Evolutionary conservation across 2,888 invertebrate species (phyloP).

Genomic region (Muscina levida): DNA sequence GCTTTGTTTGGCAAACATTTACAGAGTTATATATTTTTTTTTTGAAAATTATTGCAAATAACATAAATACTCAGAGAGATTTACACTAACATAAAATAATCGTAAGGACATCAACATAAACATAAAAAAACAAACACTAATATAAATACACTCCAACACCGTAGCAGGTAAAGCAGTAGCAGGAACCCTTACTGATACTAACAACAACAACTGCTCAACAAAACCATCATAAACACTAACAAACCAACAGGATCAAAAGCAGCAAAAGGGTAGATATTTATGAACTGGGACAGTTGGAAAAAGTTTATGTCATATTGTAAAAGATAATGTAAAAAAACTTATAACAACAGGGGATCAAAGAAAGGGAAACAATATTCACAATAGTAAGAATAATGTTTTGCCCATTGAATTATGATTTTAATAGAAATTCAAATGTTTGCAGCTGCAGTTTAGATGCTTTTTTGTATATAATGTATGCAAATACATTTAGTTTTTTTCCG

Average conservation of each 20-base stretch:
- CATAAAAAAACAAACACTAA: conserved; percentile 3
- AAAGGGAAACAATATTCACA: too few relatives aligned
- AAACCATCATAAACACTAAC: neutral
- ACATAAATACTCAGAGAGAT: conserved; percentile 45
- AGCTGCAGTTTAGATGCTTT: too few relatives aligned
- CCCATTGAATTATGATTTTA: too few relatives aligned
- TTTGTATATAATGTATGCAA: too few relatives aligned
- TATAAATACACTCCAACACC: too few relatives aligned
- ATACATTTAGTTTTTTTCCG: too few relatives aligned
- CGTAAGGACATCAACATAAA: conserved; percentile 28
- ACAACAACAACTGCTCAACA: neutral
- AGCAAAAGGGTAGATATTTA: neutral
- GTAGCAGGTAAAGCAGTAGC: too few relatives aligned
- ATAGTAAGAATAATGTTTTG: neutral
- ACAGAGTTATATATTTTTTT: conserved; percentile 16
- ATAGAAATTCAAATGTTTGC: too few relatives aligned
- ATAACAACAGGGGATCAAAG: too few relatives aligned
- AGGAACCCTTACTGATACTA: conserved; percentile 4
- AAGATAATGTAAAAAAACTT: too few relatives aligned
- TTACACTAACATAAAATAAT: conserved; percentile 37
- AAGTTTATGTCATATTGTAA: neutral
- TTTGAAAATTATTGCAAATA: conserved; percentile 14
- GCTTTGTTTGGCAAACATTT: conserved; percentile 46
- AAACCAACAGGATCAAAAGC: neutral
- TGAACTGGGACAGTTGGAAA: neutral